Evolutionary conservation across 2,797 vertebrate species (phyloP).

Genomic region (Coendou prehensilis): DNA sequence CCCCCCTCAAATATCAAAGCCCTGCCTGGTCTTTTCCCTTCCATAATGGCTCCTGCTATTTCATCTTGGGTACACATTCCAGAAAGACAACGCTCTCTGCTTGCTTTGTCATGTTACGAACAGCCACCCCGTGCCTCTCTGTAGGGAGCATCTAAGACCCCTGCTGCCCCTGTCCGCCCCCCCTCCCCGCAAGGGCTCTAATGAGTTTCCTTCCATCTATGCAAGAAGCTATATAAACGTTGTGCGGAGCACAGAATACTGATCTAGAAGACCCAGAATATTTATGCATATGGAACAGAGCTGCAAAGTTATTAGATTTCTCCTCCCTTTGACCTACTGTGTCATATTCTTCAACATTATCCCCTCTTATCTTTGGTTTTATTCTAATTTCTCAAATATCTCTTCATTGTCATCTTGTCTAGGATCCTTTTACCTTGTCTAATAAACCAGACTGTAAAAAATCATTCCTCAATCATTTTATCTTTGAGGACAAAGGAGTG

Average conservation of each 20-base stretch:
- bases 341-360: conserved; percentile 8
- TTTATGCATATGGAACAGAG: not conserved
- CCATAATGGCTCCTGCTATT: not conserved
- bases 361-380: conserved; percentile 58
- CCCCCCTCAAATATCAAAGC: not conserved
- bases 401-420: conserved; percentile 30
- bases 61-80: conserved; percentile 14
- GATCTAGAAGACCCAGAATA: not conserved
- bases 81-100: not conserved
- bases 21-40: not conserved
- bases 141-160: not conserved
- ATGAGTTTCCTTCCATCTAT: not conserved
- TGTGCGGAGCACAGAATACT: not conserved
- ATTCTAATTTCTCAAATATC: conserved; percentile 65
- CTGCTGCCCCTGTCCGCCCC: not conserved
- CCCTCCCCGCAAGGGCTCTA: not conserved
- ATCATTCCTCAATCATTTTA: conserved; percentile 8
- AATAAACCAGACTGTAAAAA: not conserved
- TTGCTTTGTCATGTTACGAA: not conserved
- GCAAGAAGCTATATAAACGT: not conserved
- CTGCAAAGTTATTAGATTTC: not conserved
- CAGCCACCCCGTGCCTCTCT: not conserved
- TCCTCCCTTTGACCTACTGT: conserved; percentile 19
- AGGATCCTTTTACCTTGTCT: conserved; percentile 43
- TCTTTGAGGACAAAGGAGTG: not conserved